Base-by-base conservation (phyloP, 53 echinoderm and acorn worm genomes). In the Mesocentrotus franciscanus region DNA sequence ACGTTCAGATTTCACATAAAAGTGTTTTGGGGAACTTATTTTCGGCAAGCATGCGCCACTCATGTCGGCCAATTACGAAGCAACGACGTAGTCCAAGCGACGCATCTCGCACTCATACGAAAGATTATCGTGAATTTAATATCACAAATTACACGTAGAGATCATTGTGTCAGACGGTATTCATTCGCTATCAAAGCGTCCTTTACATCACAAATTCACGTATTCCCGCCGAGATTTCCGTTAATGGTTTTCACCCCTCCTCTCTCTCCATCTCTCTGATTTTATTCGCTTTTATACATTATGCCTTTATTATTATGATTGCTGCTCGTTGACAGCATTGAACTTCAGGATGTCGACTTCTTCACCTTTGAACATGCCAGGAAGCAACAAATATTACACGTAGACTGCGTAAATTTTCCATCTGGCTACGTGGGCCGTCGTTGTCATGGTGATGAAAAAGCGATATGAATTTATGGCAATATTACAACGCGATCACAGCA, bases 81-180 rank as follows among this genome's bases (percentile, higher is more conserved):
- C 87, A 57, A 27, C 27, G 58, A 87, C 87, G 56, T 10, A 57
- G 87, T 87, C n/a, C 87, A 58, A 87, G 87, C 8, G 87, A 39
- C 87, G 87, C 27, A 87, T 58, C 58, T 87, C 34, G n/a, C 55
- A 42, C 75, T 24, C 75, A 56, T 55, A 56, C 58, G 87, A 87
- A 58, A 9, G n/a, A 87, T 58, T 58, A 87, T 58, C 57, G 87
- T 87, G n/a, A 87, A 87, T 59, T 58, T n/a, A 10, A n/a, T 27
- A 87, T 87, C 87, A 27, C 87, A 58, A 56, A 87, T 87, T 58
- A 59, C 56, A 87, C 27, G 91, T 91, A 66, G 91, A 91, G 64
- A 66, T 91, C 91, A 91, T 66, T 64, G 91, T 91, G 91, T 91
- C 91, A 91, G 91, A 91, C 91, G 8, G 4, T 91, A 66, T 91